phyloP scores from a whole-genome alignment of 2,888 invertebrate species.

The Tromatobia lineatoria region DNA sequence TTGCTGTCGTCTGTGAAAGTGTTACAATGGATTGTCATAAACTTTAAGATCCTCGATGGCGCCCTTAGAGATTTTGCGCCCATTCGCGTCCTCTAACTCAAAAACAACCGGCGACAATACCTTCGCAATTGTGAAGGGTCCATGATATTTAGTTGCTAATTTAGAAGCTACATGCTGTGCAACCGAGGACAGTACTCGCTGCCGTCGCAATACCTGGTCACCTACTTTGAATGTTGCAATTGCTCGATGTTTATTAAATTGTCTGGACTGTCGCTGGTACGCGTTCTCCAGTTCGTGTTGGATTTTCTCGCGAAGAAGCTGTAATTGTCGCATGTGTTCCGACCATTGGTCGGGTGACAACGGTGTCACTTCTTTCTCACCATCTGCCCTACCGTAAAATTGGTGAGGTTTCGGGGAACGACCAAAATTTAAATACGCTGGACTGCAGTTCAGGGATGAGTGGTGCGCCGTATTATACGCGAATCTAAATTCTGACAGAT shows the following conservation, averaged over 20 bases:
- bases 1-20: no score
- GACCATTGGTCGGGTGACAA: constrained; percentile 8
- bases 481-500: constrained; percentile 35
- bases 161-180: no score
- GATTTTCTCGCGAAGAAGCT: constrained; percentile 8
- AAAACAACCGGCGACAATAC: constrained; percentile 23
- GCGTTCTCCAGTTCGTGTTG: constrained; percentile 10
- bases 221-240: background rate
- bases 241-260: no score
- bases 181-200: no score
- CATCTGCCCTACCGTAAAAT: background rate
- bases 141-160: no score
- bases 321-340: background rate
- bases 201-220: constrained; percentile 14
- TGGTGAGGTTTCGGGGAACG: constrained; percentile 9
- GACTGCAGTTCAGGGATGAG: background rate
- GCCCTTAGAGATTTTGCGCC: background rate
- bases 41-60: constrained; percentile 2
- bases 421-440: no score
- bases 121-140: no score
- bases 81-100: background rate
- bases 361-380: background rate
- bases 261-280: constrained; percentile 7
- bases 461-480: constrained; percentile 36
- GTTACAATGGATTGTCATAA: background rate